Conservation (phyloP, 2,113 vertebrate species). For the Tapirus terrestris region DNA sequence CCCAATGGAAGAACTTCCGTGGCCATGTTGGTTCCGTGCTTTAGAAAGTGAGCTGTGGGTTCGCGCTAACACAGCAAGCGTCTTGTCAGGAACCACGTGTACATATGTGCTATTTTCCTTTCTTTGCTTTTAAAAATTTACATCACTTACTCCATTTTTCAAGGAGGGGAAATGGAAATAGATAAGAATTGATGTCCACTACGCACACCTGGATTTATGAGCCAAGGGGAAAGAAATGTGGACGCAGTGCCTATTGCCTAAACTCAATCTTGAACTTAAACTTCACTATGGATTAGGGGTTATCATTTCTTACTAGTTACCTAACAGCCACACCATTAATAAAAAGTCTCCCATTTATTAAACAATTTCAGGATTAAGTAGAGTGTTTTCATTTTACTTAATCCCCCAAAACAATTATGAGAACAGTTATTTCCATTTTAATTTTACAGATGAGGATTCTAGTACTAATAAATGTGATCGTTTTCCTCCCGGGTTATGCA, state of each 20-base stretch:
- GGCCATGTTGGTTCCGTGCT: background rate
- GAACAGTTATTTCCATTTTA: background rate
- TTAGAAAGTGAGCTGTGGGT: background rate
- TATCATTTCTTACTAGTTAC: background rate
- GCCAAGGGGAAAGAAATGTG: background rate
- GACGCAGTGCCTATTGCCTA: background rate
- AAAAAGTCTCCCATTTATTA: background rate
- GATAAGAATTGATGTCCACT: background rate
- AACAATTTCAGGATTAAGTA: background rate
- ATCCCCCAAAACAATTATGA: background rate
- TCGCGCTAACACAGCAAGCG: background rate
- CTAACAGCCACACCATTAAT: background rate
- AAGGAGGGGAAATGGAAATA: background rate
- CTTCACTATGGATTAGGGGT: background rate
- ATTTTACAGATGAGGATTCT: background rate
- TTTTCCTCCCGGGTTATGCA: background rate
- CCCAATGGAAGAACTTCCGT: background rate
- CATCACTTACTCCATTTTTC: background rate
- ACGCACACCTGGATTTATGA: background rate
- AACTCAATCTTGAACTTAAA: slow-evolving; percentile 9
- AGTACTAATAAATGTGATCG: background rate
- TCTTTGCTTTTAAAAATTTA: background rate
- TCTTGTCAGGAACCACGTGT: background rate
- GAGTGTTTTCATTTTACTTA: background rate
- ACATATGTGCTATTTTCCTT: background rate